phyloP scores from a whole-genome alignment of 2,797 vertebrate genomes.

The Eulemur mongoz region DNA sequence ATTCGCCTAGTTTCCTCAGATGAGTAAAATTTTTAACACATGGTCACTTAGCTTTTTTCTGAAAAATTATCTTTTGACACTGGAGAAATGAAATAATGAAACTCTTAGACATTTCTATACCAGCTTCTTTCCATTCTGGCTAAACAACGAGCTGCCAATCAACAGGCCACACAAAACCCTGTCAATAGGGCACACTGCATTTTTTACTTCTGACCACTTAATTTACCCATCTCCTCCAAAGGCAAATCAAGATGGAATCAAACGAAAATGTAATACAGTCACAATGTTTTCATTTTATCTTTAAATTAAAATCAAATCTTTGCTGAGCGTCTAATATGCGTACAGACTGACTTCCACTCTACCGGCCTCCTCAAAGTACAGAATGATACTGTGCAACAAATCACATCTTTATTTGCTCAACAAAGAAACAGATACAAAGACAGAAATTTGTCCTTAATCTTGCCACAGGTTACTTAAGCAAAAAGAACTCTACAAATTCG shows the following conservation, averaged over 20 bases:
- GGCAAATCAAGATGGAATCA: not conserved
- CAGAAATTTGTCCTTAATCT: not conserved
- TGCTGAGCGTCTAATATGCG: not conserved
- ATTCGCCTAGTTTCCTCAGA: not conserved
- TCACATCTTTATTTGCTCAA: not conserved
- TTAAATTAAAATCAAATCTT: constrained; percentile 31
- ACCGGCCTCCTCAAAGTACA: not conserved
- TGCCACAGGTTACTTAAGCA: not conserved
- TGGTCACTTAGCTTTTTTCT: constrained; percentile 30
- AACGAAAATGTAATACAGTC: not conserved
- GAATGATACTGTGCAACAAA: not conserved
- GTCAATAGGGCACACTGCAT: not conserved
- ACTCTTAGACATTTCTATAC: not conserved
- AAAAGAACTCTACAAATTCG: not conserved
- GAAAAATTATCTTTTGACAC: constrained; percentile 28
- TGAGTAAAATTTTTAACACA: not conserved
- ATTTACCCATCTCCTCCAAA: constrained; percentile 17
- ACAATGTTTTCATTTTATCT: constrained; percentile 40
- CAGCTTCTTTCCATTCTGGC: not conserved
- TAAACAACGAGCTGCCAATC: not conserved
- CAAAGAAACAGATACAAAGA: not conserved
- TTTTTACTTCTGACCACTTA: not conserved
- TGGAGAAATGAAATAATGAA: constrained; percentile 4
- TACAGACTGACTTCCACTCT: not conserved
- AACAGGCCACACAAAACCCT: not conserved